Conservation (phyloP, 2,888 invertebrate genomes). For the Rhogogaster chlorosoma region DNA sequence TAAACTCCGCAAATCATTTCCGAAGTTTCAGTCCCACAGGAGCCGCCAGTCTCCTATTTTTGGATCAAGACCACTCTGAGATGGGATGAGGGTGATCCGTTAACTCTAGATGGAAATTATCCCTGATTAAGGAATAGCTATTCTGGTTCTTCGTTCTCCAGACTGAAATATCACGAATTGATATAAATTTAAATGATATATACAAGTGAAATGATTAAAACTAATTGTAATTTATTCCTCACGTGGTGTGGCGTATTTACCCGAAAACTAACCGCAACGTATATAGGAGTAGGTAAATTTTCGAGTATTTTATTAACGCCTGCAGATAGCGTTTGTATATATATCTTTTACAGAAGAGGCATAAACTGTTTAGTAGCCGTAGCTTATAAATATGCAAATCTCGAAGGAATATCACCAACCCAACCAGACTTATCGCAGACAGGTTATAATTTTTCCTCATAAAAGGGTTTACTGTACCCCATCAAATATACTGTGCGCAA, state of each 20-base stretch:
- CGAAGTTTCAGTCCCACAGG: no score
- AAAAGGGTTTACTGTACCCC: slow-evolving; percentile 36
- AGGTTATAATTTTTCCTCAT: slow-evolving; percentile 48
- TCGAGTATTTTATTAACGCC: slow-evolving; percentile 32
- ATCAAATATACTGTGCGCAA: slow-evolving; percentile 26
- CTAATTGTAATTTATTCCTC: neutral
- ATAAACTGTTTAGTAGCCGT: slow-evolving; percentile 39
- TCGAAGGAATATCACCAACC: slow-evolving; percentile 37
- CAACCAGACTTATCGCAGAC: slow-evolving; percentile 41
- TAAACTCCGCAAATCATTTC: neutral
- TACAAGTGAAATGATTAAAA: neutral
- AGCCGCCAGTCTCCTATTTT: neutral
- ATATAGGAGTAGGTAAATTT: neutral
- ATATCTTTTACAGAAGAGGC: slow-evolving; percentile 26
- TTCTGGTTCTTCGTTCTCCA: neutral
- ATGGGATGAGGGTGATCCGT: neutral
- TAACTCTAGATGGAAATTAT: neutral
- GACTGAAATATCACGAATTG: neutral
- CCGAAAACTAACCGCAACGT: neutral
- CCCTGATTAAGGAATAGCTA: neutral
- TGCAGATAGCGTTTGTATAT: slow-evolving; percentile 42
- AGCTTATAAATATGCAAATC: slow-evolving; percentile 49
- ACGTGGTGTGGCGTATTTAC: neutral
- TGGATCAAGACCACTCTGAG: neutral
- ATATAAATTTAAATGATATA: neutral